These are phyloP conservation scores for Melinaea marsaeus DNA, from an alignment of 2,888 invertebrate genomes.

Conservation along the genomic window DNA sequence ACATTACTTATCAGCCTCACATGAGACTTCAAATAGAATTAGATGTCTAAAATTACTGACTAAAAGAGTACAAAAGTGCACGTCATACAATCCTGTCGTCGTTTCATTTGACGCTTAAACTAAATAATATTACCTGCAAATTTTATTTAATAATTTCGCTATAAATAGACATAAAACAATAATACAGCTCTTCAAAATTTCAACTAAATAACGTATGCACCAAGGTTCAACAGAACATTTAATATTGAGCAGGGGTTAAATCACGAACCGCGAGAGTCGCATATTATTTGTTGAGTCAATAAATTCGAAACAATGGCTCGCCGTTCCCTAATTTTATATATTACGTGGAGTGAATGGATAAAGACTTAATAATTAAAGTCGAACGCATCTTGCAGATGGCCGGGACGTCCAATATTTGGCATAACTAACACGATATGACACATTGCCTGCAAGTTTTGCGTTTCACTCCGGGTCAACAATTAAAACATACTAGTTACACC, in stretches of 20 bases:
- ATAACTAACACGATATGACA: constrained; percentile 57
- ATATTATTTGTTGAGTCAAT: constrained; percentile 15
- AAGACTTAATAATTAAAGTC: background rate
- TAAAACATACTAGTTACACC: constrained; percentile 33
- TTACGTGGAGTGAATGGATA: background rate
- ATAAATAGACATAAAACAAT: constrained; percentile 17
- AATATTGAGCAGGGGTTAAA: constrained; percentile 30
- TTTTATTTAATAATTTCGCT: constrained; percentile 18
- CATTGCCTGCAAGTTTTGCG: constrained; percentile 34
- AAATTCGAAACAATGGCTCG: constrained; percentile 23
- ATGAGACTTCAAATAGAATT: background rate
- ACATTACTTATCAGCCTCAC: background rate
- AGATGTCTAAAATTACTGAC: background rate
- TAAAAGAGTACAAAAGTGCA: background rate
- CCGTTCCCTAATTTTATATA: background rate
- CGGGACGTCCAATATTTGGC: constrained; percentile 32
- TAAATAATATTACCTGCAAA: constrained; percentile 16
- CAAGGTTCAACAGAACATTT: constrained; percentile 22
- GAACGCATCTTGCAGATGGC: constrained; percentile 5
- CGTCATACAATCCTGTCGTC: background rate
- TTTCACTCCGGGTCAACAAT: constrained; percentile 48
- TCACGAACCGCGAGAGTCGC: constrained; percentile 9
- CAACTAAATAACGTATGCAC: constrained; percentile 32
- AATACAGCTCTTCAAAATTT: constrained; percentile 17
- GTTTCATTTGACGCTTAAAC: constrained; percentile 6